Base-by-base conservation (phyloP, 2,797 vertebrate species). In the Sebastes alutus region DNA sequence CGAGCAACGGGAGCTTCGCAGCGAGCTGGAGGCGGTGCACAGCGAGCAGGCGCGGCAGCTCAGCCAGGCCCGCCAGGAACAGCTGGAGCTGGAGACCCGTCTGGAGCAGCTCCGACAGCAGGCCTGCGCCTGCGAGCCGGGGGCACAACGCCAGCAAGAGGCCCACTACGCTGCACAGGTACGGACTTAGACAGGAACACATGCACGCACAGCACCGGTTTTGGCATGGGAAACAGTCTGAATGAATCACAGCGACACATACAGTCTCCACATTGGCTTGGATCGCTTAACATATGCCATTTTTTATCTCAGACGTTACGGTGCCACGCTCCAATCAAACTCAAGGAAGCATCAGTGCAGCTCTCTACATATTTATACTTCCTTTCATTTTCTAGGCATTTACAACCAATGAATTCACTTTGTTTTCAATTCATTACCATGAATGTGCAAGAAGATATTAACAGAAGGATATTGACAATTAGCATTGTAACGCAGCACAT, bases 31-130 rank as follows among this genome's bases (percentile, higher is more conserved):
- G 93, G 97, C 95, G 55, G 95, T 98, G 90, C 98, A 99, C 93
- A 96, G 94, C 46, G 98, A 99, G 83, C 98, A 99, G 86, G 96
- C 96, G 71, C 96, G 97, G 87, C 97, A 96, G 91, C 97, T 99
- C 96, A 96, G 97, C 88, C 97, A 97, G 86, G 97, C 97, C 85
- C 97, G 96, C 87, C 95, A 97, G 92, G 98, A 99, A 79, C 98
- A 99, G 93, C 96, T 96, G 87, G 97, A 99, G 89, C 94, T 99
- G 89, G 98, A 99, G 94, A 97, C 95, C 82, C 97, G 97, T 83
- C 92, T 99, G 93, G 98, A 99, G 89, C 98, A 98, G 91, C 96
- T 99, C 79, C 96, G 97, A 91, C 97, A 97, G 91, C 98, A 99
- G 80, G 97, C 97, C 79, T 99, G 98, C 78, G 96, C 96, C 82